These are phyloP conservation scores for Amblyornis subalaris DNA, from an alignment of 2,113 vertebrate species.

Conservation along the genomic window DNA sequence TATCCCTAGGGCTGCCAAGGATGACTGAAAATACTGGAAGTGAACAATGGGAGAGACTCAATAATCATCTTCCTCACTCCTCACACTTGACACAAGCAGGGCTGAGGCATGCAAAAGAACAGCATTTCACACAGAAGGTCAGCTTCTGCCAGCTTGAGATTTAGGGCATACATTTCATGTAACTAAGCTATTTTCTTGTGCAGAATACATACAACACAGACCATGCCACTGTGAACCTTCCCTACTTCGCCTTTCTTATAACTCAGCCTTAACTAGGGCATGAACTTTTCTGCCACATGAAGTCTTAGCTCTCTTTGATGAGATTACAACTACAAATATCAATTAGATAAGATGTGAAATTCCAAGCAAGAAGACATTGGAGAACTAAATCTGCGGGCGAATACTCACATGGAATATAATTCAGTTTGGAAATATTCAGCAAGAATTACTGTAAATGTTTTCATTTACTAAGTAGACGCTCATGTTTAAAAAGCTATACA, in stretches of 20 bases:
- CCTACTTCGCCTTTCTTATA: not conserved
- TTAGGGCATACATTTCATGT: not conserved
- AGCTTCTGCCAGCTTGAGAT: not conserved
- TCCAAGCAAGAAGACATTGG: not conserved
- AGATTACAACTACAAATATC: not conserved
- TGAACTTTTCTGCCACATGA: not conserved
- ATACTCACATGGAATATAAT: not conserved
- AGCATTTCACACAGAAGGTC: conserved; percentile 8
- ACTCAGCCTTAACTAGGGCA: not conserved
- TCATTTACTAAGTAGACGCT: not conserved
- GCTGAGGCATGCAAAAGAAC: conserved; percentile 17
- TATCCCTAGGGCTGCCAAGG: not conserved
- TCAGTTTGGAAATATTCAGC: not conserved
- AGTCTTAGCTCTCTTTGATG: not conserved
- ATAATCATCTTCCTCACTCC: not conserved
- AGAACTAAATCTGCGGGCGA: not conserved
- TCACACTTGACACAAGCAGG: not conserved
- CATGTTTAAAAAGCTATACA: not conserved
- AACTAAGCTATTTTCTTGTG: not conserved
- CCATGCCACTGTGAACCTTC: not conserved
- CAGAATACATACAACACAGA: not conserved
- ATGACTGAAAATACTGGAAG: conserved; percentile 30
- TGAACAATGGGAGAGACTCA: conserved; percentile 25
- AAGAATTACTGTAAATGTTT: not conserved
- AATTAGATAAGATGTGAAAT: not conserved